Evolutionary conservation across 2,888 invertebrate genomes (phyloP).

Genomic region (Idaea biselata): DNA sequence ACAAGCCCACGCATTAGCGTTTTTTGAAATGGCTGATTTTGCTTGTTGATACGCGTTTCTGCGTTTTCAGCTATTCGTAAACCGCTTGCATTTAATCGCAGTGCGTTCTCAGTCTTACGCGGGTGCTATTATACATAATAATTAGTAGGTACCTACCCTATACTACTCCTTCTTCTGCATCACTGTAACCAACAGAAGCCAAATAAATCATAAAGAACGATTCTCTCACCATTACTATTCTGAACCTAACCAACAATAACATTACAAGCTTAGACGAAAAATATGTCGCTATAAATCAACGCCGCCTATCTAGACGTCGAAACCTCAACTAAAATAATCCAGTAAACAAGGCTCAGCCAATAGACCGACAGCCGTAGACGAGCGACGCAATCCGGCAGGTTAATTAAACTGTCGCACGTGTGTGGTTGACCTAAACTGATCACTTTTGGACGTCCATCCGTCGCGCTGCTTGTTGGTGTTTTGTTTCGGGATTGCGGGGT

Average conservation of each 20-base stretch:
- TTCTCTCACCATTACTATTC: not conserved
- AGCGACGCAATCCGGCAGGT: conserved; percentile 11
- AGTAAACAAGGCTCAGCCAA: conserved; percentile 2
- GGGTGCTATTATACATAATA: too few relatives aligned
- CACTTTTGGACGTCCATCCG: not conserved
- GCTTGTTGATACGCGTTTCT: too few relatives aligned
- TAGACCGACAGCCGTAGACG: not conserved
- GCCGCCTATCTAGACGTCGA: not conserved
- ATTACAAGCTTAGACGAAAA: not conserved
- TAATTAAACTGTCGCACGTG: conserved; percentile 20
- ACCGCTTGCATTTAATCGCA: too few relatives aligned
- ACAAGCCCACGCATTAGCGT: too few relatives aligned
- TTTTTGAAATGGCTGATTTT: too few relatives aligned
- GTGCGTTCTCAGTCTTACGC: too few relatives aligned
- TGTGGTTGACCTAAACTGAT: conserved; percentile 12
- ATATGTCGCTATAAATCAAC: not conserved
- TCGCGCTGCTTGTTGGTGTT: not conserved
- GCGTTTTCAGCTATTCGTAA: too few relatives aligned
- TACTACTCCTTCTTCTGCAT: not conserved
- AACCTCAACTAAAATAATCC: conserved; percentile 4
- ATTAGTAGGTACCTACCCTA: not conserved
- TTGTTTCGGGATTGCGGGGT: not conserved
- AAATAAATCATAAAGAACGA: not conserved
- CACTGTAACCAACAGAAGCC: not conserved
- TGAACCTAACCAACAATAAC: not conserved